Base-by-base conservation (phyloP, 2,888 invertebrate genomes). In the Augiades crinisus region DNA sequence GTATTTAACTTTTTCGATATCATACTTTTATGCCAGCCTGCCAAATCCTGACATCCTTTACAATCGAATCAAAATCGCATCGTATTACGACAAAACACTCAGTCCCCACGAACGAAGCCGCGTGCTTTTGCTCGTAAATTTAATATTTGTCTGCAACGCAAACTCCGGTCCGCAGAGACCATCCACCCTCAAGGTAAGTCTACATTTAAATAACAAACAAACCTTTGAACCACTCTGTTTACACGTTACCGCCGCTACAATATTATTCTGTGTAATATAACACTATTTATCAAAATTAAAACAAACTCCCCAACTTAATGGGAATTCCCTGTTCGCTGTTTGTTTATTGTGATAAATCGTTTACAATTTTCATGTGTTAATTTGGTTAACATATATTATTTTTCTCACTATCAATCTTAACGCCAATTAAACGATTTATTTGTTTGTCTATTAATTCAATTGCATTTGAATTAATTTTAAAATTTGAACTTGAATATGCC, bases 231-330 rank as follows among this genome's bases (percentile, higher is more conserved):
- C 37, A 12, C 24, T 31, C 22, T 31, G 47, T 40, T 30, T 40
- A 37, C 38, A 14, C 16, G 31, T 47, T 40, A 47, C 49, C 10
- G 24, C 49, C 34, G 33, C 34, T 40, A 41, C 47, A 47, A 21
- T 41, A 34, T 49, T 49, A 49, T 47, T 47, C 49, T 24, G 22
- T 41, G 41, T 41, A 47, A 31, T 47, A 47, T 47, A 33, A 40
- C 40, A 22, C 47, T 40, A 47, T 47, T 47, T 47, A 37, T 47
- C 47, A 38, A 47, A 47, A 40, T 47, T 47, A 47, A 47, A 47
- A 47, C 47, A 40, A 40, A 47, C 40, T 31, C 19, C 27, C 40
- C 0, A 47, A 37, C 38, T 47, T 38, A 47, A 47, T 47, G 47
- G 17, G 40, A 47, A 40, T 47, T 47, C 16, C 33, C 22, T 16